phyloP scores from a whole-genome alignment of 2,113 vertebrate species.

The Gambusia affinis region DNA sequence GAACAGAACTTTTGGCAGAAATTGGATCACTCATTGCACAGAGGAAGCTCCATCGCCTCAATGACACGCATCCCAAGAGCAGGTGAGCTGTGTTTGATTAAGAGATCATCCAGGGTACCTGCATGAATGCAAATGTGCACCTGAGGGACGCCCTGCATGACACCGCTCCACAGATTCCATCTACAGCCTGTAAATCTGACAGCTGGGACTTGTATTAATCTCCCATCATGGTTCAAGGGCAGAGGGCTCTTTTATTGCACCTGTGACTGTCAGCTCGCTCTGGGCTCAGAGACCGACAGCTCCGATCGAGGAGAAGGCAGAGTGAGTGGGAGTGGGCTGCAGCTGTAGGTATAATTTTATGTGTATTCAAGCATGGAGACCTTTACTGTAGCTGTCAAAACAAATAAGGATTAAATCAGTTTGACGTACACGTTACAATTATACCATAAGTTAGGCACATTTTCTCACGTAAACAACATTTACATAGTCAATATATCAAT shows the following conservation, averaged over 20 bases:
- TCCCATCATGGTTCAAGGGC: conserved; percentile 59
- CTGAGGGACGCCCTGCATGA: conserved; percentile 46
- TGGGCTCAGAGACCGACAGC: conserved; percentile 23
- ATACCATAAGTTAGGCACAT: background rate
- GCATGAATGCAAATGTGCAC: conserved; percentile 64
- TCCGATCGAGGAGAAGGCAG: conserved; percentile 8
- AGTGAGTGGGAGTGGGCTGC: background rate
- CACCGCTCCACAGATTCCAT: conserved; percentile 53
- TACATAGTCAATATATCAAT: background rate
- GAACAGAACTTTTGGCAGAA: conserved; percentile 45
- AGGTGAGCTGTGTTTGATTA: conserved; percentile 67
- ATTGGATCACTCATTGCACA: conserved; percentile 29
- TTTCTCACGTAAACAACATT: background rate
- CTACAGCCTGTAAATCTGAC: conserved; percentile 61
- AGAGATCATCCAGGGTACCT: conserved; percentile 56
- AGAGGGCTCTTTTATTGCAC: conserved; percentile 53
- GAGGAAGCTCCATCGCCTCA: conserved; percentile 35
- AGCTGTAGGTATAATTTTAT: background rate
- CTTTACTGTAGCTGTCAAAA: background rate
- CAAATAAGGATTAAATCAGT: too few relatives aligned
- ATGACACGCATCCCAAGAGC: conserved; percentile 33
- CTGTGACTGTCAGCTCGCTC: conserved; percentile 45
- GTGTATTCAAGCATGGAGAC: conserved; percentile 4
- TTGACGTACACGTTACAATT: background rate
- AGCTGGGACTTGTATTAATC: conserved; percentile 46